Evolutionary conservation across 2,113 vertebrate species (phyloP).

Genomic region (Oryzias javanicus): DNA sequence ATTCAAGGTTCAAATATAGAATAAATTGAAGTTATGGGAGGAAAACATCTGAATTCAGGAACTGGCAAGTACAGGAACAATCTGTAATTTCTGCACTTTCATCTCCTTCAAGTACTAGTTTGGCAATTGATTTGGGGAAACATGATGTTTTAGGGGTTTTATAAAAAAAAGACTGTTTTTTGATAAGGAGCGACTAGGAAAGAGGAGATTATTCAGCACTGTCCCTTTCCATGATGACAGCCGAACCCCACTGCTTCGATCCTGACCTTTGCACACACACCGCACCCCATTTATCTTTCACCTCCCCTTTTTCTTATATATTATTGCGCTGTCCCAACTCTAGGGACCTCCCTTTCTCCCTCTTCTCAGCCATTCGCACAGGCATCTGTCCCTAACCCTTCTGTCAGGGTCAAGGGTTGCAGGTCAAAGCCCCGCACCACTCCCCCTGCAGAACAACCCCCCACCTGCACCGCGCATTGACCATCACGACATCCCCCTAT

Average conservation of each 20-base stretch:
- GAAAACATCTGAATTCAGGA: too few relatives aligned
- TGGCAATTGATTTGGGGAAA: too few relatives aligned
- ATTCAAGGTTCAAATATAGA: too few relatives aligned
- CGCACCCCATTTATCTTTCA: slow-evolving; percentile 26
- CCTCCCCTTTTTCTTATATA: background rate
- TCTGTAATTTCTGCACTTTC: too few relatives aligned
- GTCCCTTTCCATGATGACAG: background rate
- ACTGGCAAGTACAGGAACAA: too few relatives aligned
- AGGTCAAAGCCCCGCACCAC: slow-evolving; percentile 42
- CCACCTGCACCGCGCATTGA: slow-evolving; percentile 34
- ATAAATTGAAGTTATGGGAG: too few relatives aligned
- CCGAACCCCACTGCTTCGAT: slow-evolving; percentile 59
- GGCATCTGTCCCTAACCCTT: slow-evolving; percentile 25
- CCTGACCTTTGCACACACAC: slow-evolving; percentile 27
- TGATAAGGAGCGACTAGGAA: too few relatives aligned
- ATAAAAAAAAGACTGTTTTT: too few relatives aligned
- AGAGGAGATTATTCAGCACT: too few relatives aligned
- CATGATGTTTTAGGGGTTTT: too few relatives aligned
- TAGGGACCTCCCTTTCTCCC: slow-evolving; percentile 9
- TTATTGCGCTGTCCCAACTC: background rate
- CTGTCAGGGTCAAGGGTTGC: slow-evolving; percentile 58
- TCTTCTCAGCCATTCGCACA: slow-evolving; percentile 34
- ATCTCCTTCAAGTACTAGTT: too few relatives aligned
- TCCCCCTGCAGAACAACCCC: slow-evolving; percentile 11
- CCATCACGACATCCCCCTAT: background rate